phyloP scores from a whole-genome alignment of 2,797 vertebrate species.

The Pantherophis vulpinus region DNA sequence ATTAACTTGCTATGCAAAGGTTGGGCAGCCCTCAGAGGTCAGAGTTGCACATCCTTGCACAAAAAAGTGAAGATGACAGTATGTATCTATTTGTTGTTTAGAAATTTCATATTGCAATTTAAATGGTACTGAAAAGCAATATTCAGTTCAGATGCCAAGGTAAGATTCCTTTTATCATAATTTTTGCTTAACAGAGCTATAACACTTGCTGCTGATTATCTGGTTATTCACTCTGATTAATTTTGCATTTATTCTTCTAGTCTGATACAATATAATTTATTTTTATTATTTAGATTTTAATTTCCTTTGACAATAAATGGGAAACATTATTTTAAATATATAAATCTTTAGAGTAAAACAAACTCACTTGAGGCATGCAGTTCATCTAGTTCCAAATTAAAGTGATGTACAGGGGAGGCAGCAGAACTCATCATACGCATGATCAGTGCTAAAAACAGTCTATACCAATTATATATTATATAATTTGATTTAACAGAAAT shows the following conservation, averaged over 20 bases:
- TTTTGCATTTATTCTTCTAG: neutral
- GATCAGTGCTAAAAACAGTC: neutral
- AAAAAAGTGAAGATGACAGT: neutral
- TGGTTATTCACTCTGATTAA: neutral
- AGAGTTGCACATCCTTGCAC: neutral
- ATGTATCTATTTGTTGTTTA: neutral
- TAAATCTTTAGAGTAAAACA: conserved; percentile 1
- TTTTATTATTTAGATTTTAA: neutral
- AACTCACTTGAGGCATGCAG: neutral
- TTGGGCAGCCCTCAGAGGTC: neutral
- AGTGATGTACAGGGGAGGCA: neutral
- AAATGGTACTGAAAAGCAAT: neutral
- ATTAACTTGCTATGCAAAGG: neutral
- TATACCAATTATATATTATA: neutral
- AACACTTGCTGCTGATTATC: neutral
- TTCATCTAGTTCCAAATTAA: neutral
- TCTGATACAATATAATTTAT: neutral
- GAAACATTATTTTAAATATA: neutral
- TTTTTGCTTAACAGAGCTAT: neutral
- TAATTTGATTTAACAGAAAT: neutral
- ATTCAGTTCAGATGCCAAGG: neutral
- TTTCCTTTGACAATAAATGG: neutral
- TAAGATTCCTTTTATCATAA: neutral
- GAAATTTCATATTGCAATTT: neutral
- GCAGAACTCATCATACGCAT: neutral